phyloP scores from a whole-genome alignment of 2,797 vertebrate genomes.

The Fistularia commersonii region DNA sequence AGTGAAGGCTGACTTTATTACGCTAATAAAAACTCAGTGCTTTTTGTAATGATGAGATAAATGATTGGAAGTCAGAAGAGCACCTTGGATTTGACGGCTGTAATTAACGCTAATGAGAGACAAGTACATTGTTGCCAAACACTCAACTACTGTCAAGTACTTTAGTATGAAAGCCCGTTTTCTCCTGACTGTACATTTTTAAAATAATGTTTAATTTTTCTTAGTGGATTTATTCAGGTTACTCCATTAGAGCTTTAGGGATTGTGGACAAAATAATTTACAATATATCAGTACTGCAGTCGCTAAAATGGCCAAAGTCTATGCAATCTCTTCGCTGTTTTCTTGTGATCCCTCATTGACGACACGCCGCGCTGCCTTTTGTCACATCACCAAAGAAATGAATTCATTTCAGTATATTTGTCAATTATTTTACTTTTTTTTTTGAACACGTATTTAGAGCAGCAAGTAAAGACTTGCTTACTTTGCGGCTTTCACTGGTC shows the following conservation, averaged over 20 bases:
- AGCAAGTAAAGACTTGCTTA: too few relatives aligned
- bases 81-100: slow-evolving; percentile 71
- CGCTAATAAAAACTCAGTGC: slow-evolving; percentile 75
- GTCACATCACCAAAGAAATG: too few relatives aligned
- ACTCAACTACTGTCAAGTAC: slow-evolving; percentile 9
- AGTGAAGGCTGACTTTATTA: slow-evolving; percentile 78
- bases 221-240: slow-evolving; percentile 16
- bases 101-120: slow-evolving; percentile 76
- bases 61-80: slow-evolving; percentile 72
- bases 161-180: slow-evolving; percentile 39
- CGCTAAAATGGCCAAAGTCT: too few relatives aligned
- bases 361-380: too few relatives aligned
- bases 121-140: slow-evolving; percentile 56
- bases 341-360: too few relatives aligned
- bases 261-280: too few relatives aligned
- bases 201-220: slow-evolving; percentile 13
- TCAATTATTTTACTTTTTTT: not conserved
- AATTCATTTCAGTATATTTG: not conserved
- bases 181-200: slow-evolving; percentile 15
- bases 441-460: too few relatives aligned
- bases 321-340: too few relatives aligned
- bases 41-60: slow-evolving; percentile 81
- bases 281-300: slow-evolving; percentile 2
- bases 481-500: too few relatives aligned
- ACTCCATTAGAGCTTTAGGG: too few relatives aligned